Evolutionary conservation across 2,113 vertebrate genomes (phyloP).

Genomic region (Gallinago paraguaiae): DNA sequence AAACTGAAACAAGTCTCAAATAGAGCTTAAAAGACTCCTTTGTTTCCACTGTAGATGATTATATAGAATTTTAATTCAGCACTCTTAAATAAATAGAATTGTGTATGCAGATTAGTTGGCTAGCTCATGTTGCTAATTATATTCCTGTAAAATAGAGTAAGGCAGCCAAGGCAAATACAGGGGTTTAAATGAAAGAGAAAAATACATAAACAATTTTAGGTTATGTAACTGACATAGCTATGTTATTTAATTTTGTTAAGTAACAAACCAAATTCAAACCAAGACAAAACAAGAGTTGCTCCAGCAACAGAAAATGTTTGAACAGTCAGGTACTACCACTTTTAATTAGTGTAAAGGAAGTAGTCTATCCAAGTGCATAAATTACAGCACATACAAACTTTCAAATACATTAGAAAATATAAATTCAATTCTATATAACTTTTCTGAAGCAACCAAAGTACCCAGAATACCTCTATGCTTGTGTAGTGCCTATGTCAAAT

Average conservation of each 20-base stretch:
- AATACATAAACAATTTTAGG: background rate
- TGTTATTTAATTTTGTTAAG: background rate
- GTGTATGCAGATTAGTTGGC: background rate
- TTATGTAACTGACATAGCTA: background rate
- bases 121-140: background rate
- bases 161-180: background rate
- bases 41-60: background rate
- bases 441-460: background rate
- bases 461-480: background rate
- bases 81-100: background rate
- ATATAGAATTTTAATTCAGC: background rate
- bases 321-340: background rate
- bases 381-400: background rate
- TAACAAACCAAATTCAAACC: background rate
- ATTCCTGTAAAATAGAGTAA: background rate
- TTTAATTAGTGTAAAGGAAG: background rate
- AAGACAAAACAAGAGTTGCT: background rate
- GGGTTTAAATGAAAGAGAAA: background rate
- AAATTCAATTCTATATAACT: background rate
- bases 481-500: background rate
- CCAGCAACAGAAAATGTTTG: background rate
- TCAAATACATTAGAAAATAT: background rate
- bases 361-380: background rate
- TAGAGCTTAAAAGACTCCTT: background rate
- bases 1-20: background rate